Percentiles rank a stretch among this genome's conserved stretches.
Evolutionary conservation across 2,797 vertebrate species (phyloP).

Genomic region (Channa striata): DNA sequence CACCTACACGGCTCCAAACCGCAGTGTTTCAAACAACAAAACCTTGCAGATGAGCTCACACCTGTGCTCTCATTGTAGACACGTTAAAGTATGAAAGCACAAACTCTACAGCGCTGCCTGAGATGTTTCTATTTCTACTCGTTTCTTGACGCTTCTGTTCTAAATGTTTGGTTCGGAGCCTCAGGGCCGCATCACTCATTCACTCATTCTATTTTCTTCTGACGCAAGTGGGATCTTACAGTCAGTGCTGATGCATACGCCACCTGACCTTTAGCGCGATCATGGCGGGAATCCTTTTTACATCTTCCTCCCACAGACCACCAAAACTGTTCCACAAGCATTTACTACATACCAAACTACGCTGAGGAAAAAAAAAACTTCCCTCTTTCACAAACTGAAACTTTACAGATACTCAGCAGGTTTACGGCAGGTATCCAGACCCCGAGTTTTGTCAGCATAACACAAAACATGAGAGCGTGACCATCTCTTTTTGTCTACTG

Average conservation of each 20-base stretch:
- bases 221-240: slow-evolving; percentile 74
- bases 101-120: neutral
- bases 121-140: slow-evolving; percentile 27
- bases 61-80: neutral
- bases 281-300: slow-evolving; percentile 69
- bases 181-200: slow-evolving; percentile 19
- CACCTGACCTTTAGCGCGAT: slow-evolving; percentile 70
- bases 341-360: slow-evolving; percentile 49
- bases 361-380: slow-evolving; percentile 25
- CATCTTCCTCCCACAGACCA: slow-evolving; percentile 76
- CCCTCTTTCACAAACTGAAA: slow-evolving; percentile 23
- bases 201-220: slow-evolving; percentile 56
- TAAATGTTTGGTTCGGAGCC: slow-evolving; percentile 11
- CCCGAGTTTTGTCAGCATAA: slow-evolving; percentile 61
- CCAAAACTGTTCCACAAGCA: slow-evolving; percentile 65
- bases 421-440: slow-evolving; percentile 45
- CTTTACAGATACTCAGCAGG: slow-evolving; percentile 34
- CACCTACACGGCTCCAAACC: neutral
- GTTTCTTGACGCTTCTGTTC: slow-evolving; percentile 21
- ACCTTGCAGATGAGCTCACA: slow-evolving; percentile 6
- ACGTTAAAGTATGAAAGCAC: slow-evolving; percentile 3
- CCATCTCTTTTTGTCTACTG: slow-evolving; percentile 40
- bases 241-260: slow-evolving; percentile 59
- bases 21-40: slow-evolving; percentile 6
- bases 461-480: slow-evolving; percentile 44